Base-by-base conservation (phyloP, 2,113 vertebrate species). In the Bos indicus region DNA sequence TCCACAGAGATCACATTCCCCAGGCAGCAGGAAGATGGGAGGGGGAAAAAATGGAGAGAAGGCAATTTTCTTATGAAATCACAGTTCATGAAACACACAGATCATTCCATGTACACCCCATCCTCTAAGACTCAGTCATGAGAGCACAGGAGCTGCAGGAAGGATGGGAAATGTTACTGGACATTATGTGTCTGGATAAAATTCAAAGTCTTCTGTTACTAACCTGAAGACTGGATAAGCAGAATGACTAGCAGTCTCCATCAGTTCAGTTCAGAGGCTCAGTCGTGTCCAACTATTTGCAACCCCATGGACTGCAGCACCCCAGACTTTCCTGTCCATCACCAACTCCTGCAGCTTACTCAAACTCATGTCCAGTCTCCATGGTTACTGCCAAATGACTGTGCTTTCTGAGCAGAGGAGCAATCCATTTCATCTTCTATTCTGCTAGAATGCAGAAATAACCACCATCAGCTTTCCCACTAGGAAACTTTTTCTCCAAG, bases 231-330 rank as follows among this genome's bases (percentile, higher is more conserved):
- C 10, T n/a, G 51, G 80, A 6, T 25, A n/a, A 33, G 91, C 51
- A 54, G 46, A 10, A 21, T 43, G 48, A 11, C 7, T 11, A 23
- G 46, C 4, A 33, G n/a, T 62, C 60, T 56, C 59, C 59, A 16
- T 28, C 17, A 71, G 64, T 36, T 21, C n/a, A 36, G n/a, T 71
- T 71, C n/a, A 36, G n/a, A 11, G 17, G 64, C n/a, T 71, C 64
- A 21, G n/a, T 71, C 9, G 9, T 71, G 8, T n/a, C 17, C 17
- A 21, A 10, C 2, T 36, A 2, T 67, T 67, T 36, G 64, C 0
- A 1, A 21, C 4, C n/a, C 64, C n/a, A 5, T 5, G 64, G 17
- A 36, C 17, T 36, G 64, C n/a, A 71, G 64, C 64, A 71, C 1
- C 9, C 64, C 64, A 71, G 64, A 17, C 64, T 36, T 71, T 17